Percentiles rank a stretch among this genome's conserved stretches.
Conservation (phyloP, 2,113 vertebrate genomes). For the Setophaga petechia region DNA sequence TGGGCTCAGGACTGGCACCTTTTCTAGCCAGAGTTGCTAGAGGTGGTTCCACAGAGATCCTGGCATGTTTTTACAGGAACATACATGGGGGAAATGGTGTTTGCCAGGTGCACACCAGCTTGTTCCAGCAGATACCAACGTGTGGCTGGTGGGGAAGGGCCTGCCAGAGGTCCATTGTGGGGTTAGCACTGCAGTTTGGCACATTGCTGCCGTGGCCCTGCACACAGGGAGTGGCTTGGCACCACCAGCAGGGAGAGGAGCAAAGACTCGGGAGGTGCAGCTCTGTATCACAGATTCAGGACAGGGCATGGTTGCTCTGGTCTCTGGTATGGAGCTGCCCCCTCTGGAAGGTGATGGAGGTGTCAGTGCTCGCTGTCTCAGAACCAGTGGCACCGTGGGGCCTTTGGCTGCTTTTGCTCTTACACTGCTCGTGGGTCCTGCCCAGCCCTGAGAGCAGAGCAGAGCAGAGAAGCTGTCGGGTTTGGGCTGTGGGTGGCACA, state of each 20-base stretch:
- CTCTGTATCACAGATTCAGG: rapidly evolving
- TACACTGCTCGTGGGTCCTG: rapidly evolving
- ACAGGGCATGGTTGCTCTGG: background rate
- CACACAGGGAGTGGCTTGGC: rapidly evolving
- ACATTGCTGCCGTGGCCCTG: background rate
- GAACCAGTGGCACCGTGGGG: background rate
- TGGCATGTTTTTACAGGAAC: background rate
- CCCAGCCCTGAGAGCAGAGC: background rate
- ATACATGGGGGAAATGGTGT: rapidly evolving
- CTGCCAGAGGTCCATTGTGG: background rate
- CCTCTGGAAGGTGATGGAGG: background rate
- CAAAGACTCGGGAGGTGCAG: background rate
- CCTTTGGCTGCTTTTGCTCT: background rate
- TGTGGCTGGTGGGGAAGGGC: background rate
- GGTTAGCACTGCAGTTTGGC: background rate
- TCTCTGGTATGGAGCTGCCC: background rate
- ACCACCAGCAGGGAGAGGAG: background rate
- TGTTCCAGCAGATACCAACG: rapidly evolving
- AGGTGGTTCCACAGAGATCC: background rate
- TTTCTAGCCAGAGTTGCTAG: background rate
- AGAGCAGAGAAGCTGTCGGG: background rate
- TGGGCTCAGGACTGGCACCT: background rate
- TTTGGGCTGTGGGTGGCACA: background rate
- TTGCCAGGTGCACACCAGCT: background rate
- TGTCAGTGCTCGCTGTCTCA: rapidly evolving